phyloP scores from a whole-genome alignment of 2,797 vertebrate genomes.

The Artibeus lituratus region DNA sequence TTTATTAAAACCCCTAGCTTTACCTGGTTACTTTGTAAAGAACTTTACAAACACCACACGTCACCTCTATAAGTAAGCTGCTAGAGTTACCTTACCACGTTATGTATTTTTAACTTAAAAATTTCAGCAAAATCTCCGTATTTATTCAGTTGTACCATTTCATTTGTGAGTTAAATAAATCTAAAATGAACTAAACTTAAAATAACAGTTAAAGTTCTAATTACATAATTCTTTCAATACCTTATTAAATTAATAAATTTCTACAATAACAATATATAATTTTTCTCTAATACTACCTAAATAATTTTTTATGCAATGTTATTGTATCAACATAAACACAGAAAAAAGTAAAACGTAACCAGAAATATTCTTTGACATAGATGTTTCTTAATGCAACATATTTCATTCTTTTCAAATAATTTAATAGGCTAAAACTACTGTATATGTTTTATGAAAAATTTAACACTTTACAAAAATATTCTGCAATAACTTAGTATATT shows the following conservation, averaged over 20 bases:
- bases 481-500: neutral
- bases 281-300: neutral
- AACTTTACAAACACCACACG: neutral
- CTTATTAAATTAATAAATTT: constrained; percentile 28
- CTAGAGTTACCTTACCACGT: neutral
- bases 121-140: neutral
- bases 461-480: constrained; percentile 13
- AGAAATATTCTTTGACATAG: neutral
- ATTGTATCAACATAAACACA: neutral
- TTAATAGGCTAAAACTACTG: neutral
- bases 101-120: neutral
- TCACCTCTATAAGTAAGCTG: neutral
- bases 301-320: constrained; percentile 45
- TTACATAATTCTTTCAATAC: neutral
- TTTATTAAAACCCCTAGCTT: neutral
- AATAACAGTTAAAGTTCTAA: constrained; percentile 40
- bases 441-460: neutral
- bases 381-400: neutral
- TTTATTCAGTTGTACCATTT: neutral
- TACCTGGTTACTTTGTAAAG: neutral
- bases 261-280: neutral
- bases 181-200: constrained; percentile 56
- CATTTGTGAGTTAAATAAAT: constrained; percentile 47
- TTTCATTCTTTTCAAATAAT: neutral
- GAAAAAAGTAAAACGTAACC: neutral